Conservation (phyloP, 2,113 vertebrate species). For the Neomonachus schauinslandi region DNA sequence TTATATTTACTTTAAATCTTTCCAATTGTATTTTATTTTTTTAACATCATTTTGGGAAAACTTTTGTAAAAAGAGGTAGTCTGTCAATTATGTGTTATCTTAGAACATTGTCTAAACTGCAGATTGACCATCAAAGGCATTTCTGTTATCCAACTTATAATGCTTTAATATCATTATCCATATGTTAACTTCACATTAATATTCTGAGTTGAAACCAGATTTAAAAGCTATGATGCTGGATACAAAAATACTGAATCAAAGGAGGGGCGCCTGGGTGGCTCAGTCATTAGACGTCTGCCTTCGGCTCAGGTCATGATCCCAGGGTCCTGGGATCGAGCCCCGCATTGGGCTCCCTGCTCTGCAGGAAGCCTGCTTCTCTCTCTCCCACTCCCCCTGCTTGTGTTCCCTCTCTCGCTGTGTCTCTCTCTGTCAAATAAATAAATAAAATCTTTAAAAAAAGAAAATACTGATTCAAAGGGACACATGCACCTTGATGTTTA, state of each 20-base stretch:
- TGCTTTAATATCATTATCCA: neutral
- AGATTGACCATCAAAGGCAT: neutral
- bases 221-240: neutral
- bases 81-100: neutral
- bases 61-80: neutral
- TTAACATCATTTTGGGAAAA: neutral
- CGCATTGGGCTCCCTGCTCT: too few species aligned
- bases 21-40: conserved; percentile 40
- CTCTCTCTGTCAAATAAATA: too few species aligned
- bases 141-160: neutral
- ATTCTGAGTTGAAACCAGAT: neutral
- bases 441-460: too few species aligned
- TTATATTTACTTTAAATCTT: conserved; percentile 56
- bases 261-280: neutral
- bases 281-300: too few species aligned
- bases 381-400: too few species aligned
- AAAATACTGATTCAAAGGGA: neutral
- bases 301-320: too few species aligned
- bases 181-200: neutral
- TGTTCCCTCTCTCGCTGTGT: too few species aligned
- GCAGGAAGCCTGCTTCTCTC: too few species aligned
- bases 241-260: neutral
- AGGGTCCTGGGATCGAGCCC: too few species aligned
- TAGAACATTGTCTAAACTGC: neutral
- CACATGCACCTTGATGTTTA: neutral